phyloP scores from a whole-genome alignment of 2,797 vertebrate genomes.

The Rhabdomys pumilio region DNA sequence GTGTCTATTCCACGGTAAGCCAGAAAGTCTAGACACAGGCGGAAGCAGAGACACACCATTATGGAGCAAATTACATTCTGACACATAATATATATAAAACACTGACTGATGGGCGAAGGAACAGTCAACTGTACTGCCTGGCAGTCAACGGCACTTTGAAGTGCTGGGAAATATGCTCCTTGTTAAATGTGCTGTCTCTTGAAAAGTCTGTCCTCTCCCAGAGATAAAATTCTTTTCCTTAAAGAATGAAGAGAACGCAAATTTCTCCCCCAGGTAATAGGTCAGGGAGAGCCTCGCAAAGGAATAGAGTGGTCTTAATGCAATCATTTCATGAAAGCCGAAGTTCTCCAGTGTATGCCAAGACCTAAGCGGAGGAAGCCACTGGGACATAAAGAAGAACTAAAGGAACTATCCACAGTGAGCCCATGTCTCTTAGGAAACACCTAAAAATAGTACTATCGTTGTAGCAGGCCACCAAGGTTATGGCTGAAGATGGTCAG shows the following conservation, averaged over 20 bases:
- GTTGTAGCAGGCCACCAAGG: background rate
- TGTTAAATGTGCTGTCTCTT: background rate
- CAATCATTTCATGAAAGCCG: background rate
- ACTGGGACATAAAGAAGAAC: background rate
- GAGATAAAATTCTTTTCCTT: background rate
- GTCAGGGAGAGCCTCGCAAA: background rate
- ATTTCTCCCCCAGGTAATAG: background rate
- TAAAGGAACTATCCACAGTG: background rate
- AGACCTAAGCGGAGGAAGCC: background rate
- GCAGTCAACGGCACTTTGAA: background rate
- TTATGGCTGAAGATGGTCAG: background rate
- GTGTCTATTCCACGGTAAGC: background rate
- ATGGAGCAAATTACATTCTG: conserved; percentile 60
- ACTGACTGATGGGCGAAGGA: background rate
- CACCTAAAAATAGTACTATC: background rate
- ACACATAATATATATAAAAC: background rate
- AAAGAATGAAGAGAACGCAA: conserved; percentile 31
- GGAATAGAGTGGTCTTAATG: background rate
- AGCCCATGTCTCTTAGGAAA: background rate
- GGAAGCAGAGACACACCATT: conserved; percentile 28
- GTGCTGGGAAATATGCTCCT: background rate
- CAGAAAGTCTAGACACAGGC: conserved; percentile 69
- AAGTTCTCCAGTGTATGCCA: background rate
- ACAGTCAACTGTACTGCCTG: background rate
- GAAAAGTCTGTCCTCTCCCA: background rate